These are phyloP conservation scores for Thalassaphorura encarpata DNA, from an alignment of 1,140 invertebrate genomes.

Conservation along the genomic window DNA sequence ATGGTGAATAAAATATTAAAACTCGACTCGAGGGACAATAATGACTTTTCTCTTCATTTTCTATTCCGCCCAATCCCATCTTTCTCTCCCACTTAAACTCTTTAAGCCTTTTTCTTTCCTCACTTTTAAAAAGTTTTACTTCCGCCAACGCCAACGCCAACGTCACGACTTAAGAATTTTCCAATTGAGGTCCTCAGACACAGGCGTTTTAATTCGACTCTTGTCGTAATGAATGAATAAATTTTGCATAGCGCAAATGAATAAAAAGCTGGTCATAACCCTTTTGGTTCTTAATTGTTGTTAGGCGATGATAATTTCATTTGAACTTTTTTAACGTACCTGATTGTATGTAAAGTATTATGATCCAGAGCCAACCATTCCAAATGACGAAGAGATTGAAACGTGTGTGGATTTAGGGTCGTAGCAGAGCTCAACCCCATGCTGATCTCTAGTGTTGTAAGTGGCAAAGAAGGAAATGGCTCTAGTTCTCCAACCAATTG, in stretches of 20 bases:
- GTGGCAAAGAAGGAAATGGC: slow-evolving; percentile 58
- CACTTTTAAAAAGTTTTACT: neutral
- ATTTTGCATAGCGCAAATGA: no score
- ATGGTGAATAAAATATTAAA: slow-evolving; percentile 28
- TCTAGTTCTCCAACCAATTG: slow-evolving; percentile 63
- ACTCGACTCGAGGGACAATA: slow-evolving; percentile 10
- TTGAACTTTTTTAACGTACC: slow-evolving; percentile 40
- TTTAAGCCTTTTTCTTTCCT: neutral
- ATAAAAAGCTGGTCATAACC: no score
- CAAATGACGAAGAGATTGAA: slow-evolving; percentile 57
- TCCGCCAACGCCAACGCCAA: neutral
- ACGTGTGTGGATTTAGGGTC: slow-evolving; percentile 56
- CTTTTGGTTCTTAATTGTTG: no score
- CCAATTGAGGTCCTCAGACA: no score
- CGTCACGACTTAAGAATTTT: no score
- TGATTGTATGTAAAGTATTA: slow-evolving; percentile 66
- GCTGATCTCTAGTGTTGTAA: slow-evolving; percentile 73
- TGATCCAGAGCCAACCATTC: slow-evolving; percentile 79
- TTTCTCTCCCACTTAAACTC: slow-evolving; percentile 10
- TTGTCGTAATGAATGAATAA: no score
- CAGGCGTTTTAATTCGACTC: no score
- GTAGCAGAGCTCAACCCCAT: slow-evolving; percentile 64
- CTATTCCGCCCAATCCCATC: slow-evolving; percentile 1
- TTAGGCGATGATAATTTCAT: no score
- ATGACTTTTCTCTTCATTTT: neutral